phyloP scores from a whole-genome alignment of 2,113 vertebrate species.

The Carassius auratus region DNA sequence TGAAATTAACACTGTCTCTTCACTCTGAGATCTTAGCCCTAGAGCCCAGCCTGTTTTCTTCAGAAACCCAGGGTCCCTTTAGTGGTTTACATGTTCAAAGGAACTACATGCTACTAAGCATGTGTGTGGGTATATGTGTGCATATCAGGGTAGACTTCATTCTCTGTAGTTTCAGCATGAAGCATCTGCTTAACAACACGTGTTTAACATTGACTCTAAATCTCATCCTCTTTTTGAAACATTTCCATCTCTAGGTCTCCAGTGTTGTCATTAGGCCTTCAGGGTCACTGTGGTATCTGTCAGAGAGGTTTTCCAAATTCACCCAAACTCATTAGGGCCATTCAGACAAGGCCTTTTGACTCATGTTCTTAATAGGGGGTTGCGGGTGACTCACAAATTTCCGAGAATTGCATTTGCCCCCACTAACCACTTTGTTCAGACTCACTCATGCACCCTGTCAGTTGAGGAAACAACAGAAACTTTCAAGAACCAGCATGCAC shows the following conservation, averaged over 20 bases:
- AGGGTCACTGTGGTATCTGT: not conserved
- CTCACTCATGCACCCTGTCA: slow-evolving; percentile 33
- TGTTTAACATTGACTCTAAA: slow-evolving; percentile 5
- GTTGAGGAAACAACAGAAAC: slow-evolving; percentile 2
- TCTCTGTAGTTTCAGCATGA: not conserved
- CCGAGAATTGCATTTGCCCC: slow-evolving; percentile 17
- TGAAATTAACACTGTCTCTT: not conserved
- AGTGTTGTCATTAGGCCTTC: not conserved
- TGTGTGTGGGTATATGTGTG: not conserved
- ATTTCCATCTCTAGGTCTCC: slow-evolving; percentile 6
- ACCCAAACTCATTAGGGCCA: slow-evolving; percentile 52
- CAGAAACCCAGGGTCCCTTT: not conserved
- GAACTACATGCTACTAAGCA: not conserved
- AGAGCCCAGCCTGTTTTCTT: not conserved
- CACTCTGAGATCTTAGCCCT: not conserved
- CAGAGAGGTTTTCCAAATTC: slow-evolving; percentile 23
- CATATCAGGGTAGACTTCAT: not conserved
- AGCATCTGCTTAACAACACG: not conserved
- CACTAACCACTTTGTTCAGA: slow-evolving; percentile 40
- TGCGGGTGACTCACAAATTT: slow-evolving; percentile 45
- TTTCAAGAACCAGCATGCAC: slow-evolving; percentile 32
- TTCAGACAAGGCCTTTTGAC: slow-evolving; percentile 45
- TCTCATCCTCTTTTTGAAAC: not conserved
- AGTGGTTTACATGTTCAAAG: slow-evolving; percentile 4
- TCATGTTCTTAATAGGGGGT: slow-evolving; percentile 37